Base-by-base conservation (phyloP, 2,797 vertebrate species). In the Poecilia wingei region DNA sequence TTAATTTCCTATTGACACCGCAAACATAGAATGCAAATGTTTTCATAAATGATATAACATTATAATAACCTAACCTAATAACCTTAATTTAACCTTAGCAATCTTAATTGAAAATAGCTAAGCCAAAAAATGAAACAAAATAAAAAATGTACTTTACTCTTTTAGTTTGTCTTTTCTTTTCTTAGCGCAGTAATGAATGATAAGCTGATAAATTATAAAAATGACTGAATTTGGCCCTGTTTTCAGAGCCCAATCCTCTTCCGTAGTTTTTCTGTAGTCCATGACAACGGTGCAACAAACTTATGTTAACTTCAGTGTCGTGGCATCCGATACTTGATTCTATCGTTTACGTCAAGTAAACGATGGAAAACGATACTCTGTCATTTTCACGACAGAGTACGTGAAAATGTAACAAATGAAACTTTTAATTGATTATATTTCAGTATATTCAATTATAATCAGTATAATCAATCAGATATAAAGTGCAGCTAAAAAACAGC, bases 1-100 rank as follows among this genome's bases (percentile, higher is more conserved):
- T 70, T 77, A 59, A 77, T 18, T 43, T 75, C 66, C 75, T 64
- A 76, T 71, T 13, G 5, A 80, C 74, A 28, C 22, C 57, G 55
- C n/a, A 69, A 28, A 68, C 4, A 51, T 22, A 53, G 16, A 9
- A 6, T 43, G 41, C 16, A 71, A 4, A 41, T 31, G n/a, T 47
- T 73, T 74, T 31, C 20, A 18, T 28, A 72, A 46, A 10, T 57
- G 1, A 18, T 14, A 25, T 31, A 31, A 31, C 31, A 31, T 31
- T 31, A 31, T 31, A 31, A 31, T 31, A 31, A 31, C 31, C 31
- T 31, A 31, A 31, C 31, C 31, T 31, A 31, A 31, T 31, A 31
- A 31, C 31, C 31, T 31, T 31, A 31, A 31, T 31, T 31, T 31
- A 31, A 31, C 31, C 31, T 31, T 31, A 31, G 31, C 31, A 31